Percentiles rank a stretch among this genome's conserved stretches.
These are phyloP conservation scores for Scomber colias DNA, from an alignment of 2,113 vertebrate species.

Conservation along the genomic window DNA sequence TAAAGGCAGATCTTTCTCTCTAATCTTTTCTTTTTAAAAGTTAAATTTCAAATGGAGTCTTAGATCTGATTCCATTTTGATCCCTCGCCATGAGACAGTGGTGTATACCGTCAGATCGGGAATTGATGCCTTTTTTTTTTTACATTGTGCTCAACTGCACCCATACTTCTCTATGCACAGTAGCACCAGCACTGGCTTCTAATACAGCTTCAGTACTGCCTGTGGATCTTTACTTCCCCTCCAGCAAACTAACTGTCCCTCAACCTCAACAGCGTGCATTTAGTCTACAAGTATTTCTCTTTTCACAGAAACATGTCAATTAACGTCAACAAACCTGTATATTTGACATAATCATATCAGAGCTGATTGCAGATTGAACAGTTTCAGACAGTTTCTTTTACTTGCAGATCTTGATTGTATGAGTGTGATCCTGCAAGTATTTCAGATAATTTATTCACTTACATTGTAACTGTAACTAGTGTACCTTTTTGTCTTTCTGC, in stretches of 20 bases:
- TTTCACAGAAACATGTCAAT: too few relatives aligned
- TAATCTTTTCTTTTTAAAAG: not conserved
- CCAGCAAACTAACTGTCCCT: slow-evolving; percentile 3
- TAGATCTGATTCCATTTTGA: not conserved
- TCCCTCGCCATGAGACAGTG: not conserved
- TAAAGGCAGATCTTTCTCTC: not conserved
- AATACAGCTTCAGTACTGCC: not conserved
- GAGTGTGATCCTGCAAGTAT: too few relatives aligned
- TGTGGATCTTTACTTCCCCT: not conserved
- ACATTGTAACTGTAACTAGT: too few relatives aligned
- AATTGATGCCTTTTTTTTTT: slow-evolving; percentile 20
- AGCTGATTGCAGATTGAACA: too few relatives aligned
- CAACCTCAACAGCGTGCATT: too few relatives aligned
- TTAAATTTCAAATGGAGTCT: not conserved
- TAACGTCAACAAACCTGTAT: too few relatives aligned
- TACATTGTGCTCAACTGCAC: not conserved
- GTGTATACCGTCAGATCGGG: too few relatives aligned
- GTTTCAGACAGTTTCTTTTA: too few relatives aligned
- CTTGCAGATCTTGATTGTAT: too few relatives aligned
- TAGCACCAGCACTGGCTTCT: slow-evolving; percentile 1
- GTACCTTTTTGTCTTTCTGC: slow-evolving; percentile 24
- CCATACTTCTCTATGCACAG: slow-evolving; percentile 23
- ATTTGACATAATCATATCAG: too few relatives aligned
- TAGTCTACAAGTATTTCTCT: too few relatives aligned
- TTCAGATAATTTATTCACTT: too few relatives aligned